Evolutionary conservation across 2,888 invertebrate genomes (phyloP).

Genomic region (Euplagia quadripunctaria): DNA sequence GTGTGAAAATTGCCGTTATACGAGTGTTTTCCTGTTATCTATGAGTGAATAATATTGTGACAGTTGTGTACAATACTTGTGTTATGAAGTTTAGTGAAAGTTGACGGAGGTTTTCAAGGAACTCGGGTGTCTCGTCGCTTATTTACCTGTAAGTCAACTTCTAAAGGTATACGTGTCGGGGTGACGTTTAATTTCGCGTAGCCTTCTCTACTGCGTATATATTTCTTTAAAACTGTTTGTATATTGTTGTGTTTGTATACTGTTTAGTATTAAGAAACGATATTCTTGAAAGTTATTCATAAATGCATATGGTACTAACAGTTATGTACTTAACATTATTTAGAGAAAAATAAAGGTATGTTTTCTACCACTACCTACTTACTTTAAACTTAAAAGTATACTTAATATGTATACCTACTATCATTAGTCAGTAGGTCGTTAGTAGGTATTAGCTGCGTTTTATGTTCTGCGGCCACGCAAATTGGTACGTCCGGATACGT

Average conservation of each 20-base stretch:
- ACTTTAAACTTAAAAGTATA: not conserved
- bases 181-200: slow-evolving; percentile 75
- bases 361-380: slow-evolving; percentile 1
- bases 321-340: not conserved
- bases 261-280: too few species aligned
- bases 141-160: slow-evolving; percentile 80
- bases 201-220: slow-evolving; percentile 41
- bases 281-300: too few species aligned
- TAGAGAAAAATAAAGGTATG: not conserved
- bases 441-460: not conserved
- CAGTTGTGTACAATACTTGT: slow-evolving; percentile 75
- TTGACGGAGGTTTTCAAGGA: slow-evolving; percentile 78
- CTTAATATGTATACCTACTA: not conserved
- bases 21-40: slow-evolving; percentile 73
- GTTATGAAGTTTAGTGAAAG: slow-evolving; percentile 83
- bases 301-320: not conserved
- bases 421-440: not conserved
- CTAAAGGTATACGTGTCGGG: slow-evolving; percentile 76
- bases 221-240: slow-evolving; percentile 8
- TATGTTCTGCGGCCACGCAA: not conserved
- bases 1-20: slow-evolving; percentile 77
- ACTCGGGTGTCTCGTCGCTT: slow-evolving; percentile 74
- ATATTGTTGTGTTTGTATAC: not conserved
- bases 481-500: too few species aligned
- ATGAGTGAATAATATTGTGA: slow-evolving; percentile 77